Percentiles rank a stretch among this genome's conserved stretches.
phyloP scores from a whole-genome alignment of 2,888 invertebrate species.

The Drosophila stalkeri region DNA sequence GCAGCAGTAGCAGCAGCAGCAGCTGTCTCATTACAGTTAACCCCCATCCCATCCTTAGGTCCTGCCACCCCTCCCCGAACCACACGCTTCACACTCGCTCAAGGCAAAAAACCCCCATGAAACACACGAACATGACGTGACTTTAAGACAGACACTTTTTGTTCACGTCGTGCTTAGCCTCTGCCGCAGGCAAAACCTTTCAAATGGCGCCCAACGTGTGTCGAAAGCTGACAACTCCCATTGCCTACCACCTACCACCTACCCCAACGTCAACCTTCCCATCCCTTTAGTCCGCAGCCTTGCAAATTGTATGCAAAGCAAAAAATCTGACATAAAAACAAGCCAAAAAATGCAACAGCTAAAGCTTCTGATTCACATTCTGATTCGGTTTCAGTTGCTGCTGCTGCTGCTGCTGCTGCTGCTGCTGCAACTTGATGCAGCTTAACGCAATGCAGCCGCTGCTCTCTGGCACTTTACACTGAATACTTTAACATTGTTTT shows the following conservation, averaged over 20 bases:
- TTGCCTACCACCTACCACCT: background rate
- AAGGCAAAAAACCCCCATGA: slow-evolving; percentile 5
- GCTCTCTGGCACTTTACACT: slow-evolving; percentile 40
- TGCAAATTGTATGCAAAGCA: slow-evolving; percentile 68
- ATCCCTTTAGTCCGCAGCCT: background rate
- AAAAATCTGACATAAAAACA: slow-evolving; percentile 41
- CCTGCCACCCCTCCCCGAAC: background rate
- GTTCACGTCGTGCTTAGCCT: slow-evolving; percentile 60
- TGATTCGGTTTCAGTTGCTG: slow-evolving; percentile 20
- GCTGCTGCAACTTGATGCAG: slow-evolving; percentile 41
- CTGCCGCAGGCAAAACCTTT: slow-evolving; percentile 56
- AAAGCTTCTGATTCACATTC: slow-evolving; percentile 27
- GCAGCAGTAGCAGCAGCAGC: slow-evolving; percentile 44
- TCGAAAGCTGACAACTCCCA: slow-evolving; percentile 3
- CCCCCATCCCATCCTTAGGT: background rate
- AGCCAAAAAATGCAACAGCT: slow-evolving; percentile 55
- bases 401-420: slow-evolving; percentile 1
- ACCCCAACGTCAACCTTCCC: no score
- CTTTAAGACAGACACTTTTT: slow-evolving; percentile 74
- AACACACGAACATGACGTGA: slow-evolving; percentile 62
- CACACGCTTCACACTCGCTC: background rate
- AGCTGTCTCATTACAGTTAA: slow-evolving; percentile 72
- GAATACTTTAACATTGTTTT: slow-evolving; percentile 40
- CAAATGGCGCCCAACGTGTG: slow-evolving; percentile 49
- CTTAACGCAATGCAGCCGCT: slow-evolving; percentile 30